Base-by-base conservation (phyloP, 1,140 invertebrate species). In the Lerema accius region DNA sequence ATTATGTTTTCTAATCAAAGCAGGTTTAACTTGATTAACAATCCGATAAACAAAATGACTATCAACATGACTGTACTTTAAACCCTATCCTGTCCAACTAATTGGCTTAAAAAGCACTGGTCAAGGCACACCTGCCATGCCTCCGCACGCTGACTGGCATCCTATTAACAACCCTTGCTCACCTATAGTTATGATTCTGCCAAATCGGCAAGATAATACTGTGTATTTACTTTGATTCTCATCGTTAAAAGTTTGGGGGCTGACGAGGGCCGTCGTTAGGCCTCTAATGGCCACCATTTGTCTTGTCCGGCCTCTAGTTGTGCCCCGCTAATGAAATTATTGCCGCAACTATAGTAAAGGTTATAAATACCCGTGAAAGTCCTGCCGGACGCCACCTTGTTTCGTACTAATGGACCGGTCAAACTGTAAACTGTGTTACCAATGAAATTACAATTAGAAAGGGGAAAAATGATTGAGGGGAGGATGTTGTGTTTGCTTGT, bases 381-480 rank as follows among this genome's bases (percentile, higher is more conserved):
- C 81, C 86, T 72, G 61, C 69, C 76, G 84, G 83, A 87, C 84
- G 80, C 79, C 84, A 90, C 87, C 87, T 86, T 90, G 88, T 89
- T 90, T 80, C 75, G 63, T 78, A 73, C 86, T 90, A 90, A 90
- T 90, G 88, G 88, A 89, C 86, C 86, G 88, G 88, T 90, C 88
- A 89, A 89, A 90, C 87, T 90, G 83, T 86, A 90, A 90, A 90
- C 88, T 90, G 84, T 82, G 80, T 90, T 90, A 87, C 87, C 88
- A 90, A 90, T 90, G 86, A 88, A 89, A 90, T 90, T 90, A 90
- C 88, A 90, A 90, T 90, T 89, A 90, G 68, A 45, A 67, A 67
- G 81, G 84, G 81, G 83, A 88, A 90, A 90, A 90, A 86, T 72
- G 43, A 67, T 72, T 51, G 67, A 76, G 76, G 83, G 81, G 77